Conservation (phyloP, 2,113 vertebrate genomes). For the Microcebus griseorufus region DNA sequence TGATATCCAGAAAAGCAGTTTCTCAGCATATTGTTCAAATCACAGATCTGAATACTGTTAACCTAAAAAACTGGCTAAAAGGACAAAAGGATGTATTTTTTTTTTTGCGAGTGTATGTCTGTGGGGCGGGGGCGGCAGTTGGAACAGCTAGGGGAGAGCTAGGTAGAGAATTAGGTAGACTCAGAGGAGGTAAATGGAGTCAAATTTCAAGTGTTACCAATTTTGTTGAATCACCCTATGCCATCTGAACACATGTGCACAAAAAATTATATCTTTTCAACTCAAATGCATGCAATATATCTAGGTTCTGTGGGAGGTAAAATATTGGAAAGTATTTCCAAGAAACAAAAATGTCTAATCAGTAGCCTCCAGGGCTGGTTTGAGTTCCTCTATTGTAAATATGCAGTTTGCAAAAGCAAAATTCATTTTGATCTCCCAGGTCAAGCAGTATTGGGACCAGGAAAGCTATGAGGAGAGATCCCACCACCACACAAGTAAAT, state of each 20-base stretch:
- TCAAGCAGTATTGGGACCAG: slow-evolving; percentile 28
- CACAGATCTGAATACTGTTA: slow-evolving; percentile 71
- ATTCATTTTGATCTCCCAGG: slow-evolving; percentile 43
- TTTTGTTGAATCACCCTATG: slow-evolving; percentile 63
- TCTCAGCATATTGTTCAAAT: slow-evolving; percentile 56
- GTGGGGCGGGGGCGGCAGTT: background rate
- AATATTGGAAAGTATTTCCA: slow-evolving; percentile 37
- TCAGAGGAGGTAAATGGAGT: slow-evolving; percentile 50
- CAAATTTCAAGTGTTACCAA: slow-evolving; percentile 16
- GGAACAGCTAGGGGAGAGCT: background rate
- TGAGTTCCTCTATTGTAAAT: slow-evolving; percentile 22
- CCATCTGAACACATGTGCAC: slow-evolving; percentile 13
- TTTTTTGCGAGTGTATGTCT: background rate
- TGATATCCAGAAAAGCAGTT: slow-evolving; percentile 65
- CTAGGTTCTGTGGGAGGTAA: background rate
- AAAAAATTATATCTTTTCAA: slow-evolving; percentile 41
- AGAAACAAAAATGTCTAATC: background rate
- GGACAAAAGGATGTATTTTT: slow-evolving; percentile 40
- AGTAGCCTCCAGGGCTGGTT: slow-evolving; percentile 37
- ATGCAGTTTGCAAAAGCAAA: slow-evolving; percentile 28
- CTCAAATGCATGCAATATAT: slow-evolving; percentile 50
- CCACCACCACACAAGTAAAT: slow-evolving; percentile 56
- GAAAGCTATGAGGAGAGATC: background rate
- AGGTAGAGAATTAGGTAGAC: background rate
- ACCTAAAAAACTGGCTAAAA: slow-evolving; percentile 23